Evolutionary conservation across 1,140 invertebrate species (phyloP), one percentile per base, ranked within the genome.

Genomic region (Stegodyphus mimosarum): DNA sequence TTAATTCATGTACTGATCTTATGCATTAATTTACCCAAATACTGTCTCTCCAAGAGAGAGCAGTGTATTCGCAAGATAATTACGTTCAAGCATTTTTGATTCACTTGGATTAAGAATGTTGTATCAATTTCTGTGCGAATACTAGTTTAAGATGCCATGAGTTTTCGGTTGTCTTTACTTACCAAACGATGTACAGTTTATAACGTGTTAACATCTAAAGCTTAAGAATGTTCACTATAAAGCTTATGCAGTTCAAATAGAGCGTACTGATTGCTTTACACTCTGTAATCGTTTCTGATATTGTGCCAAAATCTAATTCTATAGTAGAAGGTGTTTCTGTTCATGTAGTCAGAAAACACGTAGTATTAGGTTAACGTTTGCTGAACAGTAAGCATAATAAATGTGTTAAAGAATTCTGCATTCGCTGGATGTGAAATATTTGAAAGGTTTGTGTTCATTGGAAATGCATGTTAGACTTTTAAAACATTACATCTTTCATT

Each of bases 231-330:
- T 33, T 33, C 33, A 33, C 33, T 3, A 33, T 33, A 33, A 33
- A 33, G 33, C 33, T 33, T 33, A 3, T 33, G 33, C 33, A 3
- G 33, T 33, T 33, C 33, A 33, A 33, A 33, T 33, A 33, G 33
- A 33, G 33, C 33, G 33, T 33, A 33, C 33, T 33, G 33, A 33
- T 33, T 33, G 33, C 33, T 33, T 33, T 33, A 71, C 48, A 71
- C 69, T 4, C 6, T 18, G 50, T 71, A 71, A 33, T 75, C 11
- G 33, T 55, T 17, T 71, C 18, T 72, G 18, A 72, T 63, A 72
- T 81, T 49, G 78, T 81, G 78, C 78, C 78, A 81, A 78, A 81
- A 81, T 33, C 33, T 33, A 33, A 69, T 71, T 60, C 55, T 50
- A 13, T 72, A 53, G n/a, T 72, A 81, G 69, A 72, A 53, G 60